Conservation (phyloP, 2,888 invertebrate genomes). For the Drosophila mayaguana region DNA sequence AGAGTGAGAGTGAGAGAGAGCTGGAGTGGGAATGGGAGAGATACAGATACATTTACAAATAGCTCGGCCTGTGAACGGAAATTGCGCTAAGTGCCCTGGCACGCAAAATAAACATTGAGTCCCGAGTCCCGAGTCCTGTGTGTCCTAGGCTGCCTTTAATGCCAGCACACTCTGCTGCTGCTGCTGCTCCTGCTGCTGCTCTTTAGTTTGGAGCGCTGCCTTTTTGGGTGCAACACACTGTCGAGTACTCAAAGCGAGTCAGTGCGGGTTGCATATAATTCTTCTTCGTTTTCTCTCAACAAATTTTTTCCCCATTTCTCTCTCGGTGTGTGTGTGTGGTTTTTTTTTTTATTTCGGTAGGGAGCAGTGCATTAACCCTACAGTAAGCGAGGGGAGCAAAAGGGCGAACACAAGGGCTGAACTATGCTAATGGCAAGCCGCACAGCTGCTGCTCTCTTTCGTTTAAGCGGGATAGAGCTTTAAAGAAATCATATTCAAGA, state of each 20-base stretch:
- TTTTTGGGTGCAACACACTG: constrained; percentile 75
- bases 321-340: constrained; percentile 3
- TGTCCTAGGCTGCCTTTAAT: constrained; percentile 38
- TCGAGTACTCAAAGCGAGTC: constrained; percentile 69
- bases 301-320: constrained; percentile 11
- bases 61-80: constrained; percentile 64
- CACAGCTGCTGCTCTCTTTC: constrained; percentile 13
- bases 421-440: constrained; percentile 5
- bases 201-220: constrained; percentile 44
- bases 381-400: constrained; percentile 31
- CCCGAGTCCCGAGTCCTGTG: constrained; percentile 12
- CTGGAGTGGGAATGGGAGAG: too few species aligned
- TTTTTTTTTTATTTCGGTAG: constrained; percentile 36
- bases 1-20: background rate
- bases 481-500: background rate
- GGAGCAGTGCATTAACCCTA: constrained; percentile 75
- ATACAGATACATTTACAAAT: constrained; percentile 36
- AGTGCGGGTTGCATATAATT: constrained; percentile 46
- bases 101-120: constrained; percentile 76
- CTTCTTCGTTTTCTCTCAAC: constrained; percentile 17
- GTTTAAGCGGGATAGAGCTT: background rate
- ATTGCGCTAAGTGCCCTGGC: constrained; percentile 69
- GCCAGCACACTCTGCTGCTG: constrained; percentile 20
- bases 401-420: constrained; percentile 15
- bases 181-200: constrained; percentile 7